These are phyloP conservation scores for Stenoptilia bipunctidactyla DNA, from an alignment of 2,888 invertebrate genomes.

Conservation along the genomic window DNA sequence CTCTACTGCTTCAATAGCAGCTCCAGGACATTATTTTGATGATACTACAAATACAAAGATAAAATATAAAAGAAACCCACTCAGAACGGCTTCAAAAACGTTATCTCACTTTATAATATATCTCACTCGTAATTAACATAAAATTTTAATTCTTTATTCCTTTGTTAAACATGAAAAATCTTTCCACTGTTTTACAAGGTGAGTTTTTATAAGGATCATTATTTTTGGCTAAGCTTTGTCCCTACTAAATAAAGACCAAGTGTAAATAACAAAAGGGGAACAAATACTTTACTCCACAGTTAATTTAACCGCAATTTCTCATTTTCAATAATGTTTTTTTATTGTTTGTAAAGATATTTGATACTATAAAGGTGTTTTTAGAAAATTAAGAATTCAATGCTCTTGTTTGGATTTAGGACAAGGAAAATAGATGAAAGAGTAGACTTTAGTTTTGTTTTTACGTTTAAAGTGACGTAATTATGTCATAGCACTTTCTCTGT, in stretches of 20 bases:
- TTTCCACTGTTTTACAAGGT: slow-evolving; percentile 15
- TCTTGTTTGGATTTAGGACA: too few species aligned
- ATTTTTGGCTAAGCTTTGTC: slow-evolving; percentile 14
- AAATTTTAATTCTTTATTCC: slow-evolving; percentile 7
- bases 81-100: not conserved
- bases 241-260: slow-evolving; percentile 19
- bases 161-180: slow-evolving; percentile 15
- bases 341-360: too few species aligned
- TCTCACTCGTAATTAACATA: not conserved
- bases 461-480: too few species aligned
- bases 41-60: not conserved
- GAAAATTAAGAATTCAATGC: too few species aligned
- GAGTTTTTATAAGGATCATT: slow-evolving; percentile 3
- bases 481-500: too few species aligned
- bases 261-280: slow-evolving; percentile 38
- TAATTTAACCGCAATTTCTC: slow-evolving; percentile 32
- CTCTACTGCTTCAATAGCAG: too few species aligned
- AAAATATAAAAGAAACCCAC: not conserved
- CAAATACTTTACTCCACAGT: slow-evolving; percentile 33
- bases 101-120: not conserved
- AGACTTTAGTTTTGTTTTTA: too few species aligned
- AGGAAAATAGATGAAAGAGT: too few species aligned
- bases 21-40: too few species aligned
- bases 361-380: too few species aligned
- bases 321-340: too few species aligned